Base-by-base conservation (phyloP, 2,888 invertebrate species). In the Agrenia bidenticulata region DNA sequence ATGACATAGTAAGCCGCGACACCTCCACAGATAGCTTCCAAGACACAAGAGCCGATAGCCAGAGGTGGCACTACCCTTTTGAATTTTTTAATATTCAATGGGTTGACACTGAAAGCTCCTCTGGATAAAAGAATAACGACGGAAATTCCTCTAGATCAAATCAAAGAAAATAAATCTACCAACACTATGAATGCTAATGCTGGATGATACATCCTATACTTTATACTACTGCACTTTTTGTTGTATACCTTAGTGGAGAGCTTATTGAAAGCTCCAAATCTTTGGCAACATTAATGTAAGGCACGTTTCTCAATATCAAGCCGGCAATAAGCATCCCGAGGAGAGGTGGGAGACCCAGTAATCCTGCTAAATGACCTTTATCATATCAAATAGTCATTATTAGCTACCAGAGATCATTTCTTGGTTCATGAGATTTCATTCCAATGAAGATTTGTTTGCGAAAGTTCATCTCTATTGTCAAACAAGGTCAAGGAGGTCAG, bases 241-340 rank as follows among this genome's bases (percentile, higher is more conserved):
- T 23, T 27, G 27, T 7, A 15, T 66, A 73, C 74, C 74, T 65
- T 21, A 75, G 61, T 27, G 73, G 70, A 1, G 59, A 58, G 1
- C 67, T 65, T 2, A 72, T 49, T 13, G 57, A 26, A 2, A 32
- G n/a, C 27, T 59, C 42, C 60, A 73, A 68, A 51, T 69, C 61
- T 11, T 67, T 64, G 0, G 65, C 72, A 23, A 71, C 63, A 41
- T 65, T 58, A 49, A 73, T 68, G 32, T 57, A 57, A 11, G 70
- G 70, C 19, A 73, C 68, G 64, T 76, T 76, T 27, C 69, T 53
- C 24, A 76, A 64, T 39, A 74, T 60, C 19, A 76, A 42, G 23
- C 75, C 75, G 9, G 75, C 73, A 21, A 50, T 50, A 0, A 70
- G 23, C 73, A 76, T 73, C 19, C 75, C 75, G 26, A 69, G 27